phyloP scores from a whole-genome alignment of 2,888 invertebrate species.

The Venusia cambrica region DNA sequence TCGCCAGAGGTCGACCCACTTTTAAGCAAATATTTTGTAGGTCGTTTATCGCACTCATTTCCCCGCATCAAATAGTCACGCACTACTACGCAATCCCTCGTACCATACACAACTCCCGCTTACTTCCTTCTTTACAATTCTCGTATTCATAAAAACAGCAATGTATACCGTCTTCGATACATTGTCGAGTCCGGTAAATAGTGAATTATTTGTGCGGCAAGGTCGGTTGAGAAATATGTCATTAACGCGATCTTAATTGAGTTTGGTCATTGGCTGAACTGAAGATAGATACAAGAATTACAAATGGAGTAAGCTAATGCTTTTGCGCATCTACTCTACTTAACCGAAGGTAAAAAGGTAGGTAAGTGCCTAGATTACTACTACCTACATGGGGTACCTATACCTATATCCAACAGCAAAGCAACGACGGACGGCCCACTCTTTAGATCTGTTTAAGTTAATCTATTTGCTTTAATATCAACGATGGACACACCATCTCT shows the following conservation, averaged over 20 bases:
- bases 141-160: conserved; percentile 32
- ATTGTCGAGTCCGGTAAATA: conserved; percentile 29
- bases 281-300: conserved; percentile 20
- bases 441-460: too few relatives aligned
- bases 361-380: background rate
- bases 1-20: conserved; percentile 60
- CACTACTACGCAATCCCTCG: conserved; percentile 23
- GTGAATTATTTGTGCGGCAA: conserved; percentile 31
- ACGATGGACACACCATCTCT: too few relatives aligned
- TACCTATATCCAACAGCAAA: too few relatives aligned
- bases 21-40: conserved; percentile 62
- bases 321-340: conserved; percentile 8
- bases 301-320: conserved; percentile 23
- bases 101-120: conserved; percentile 19
- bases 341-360: background rate
- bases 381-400: too few relatives aligned
- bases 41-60: conserved; percentile 65
- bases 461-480: too few relatives aligned
- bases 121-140: conserved; percentile 13
- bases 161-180: conserved; percentile 45
- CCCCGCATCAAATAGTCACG: conserved; percentile 38
- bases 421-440: too few relatives aligned
- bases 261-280: conserved; percentile 38
- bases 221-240: conserved; percentile 38
- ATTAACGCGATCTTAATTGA: conserved; percentile 48